These are phyloP conservation scores for Chaunax sp. DNA, from an alignment of 2,797 vertebrate genomes.

Conservation along the genomic window DNA sequence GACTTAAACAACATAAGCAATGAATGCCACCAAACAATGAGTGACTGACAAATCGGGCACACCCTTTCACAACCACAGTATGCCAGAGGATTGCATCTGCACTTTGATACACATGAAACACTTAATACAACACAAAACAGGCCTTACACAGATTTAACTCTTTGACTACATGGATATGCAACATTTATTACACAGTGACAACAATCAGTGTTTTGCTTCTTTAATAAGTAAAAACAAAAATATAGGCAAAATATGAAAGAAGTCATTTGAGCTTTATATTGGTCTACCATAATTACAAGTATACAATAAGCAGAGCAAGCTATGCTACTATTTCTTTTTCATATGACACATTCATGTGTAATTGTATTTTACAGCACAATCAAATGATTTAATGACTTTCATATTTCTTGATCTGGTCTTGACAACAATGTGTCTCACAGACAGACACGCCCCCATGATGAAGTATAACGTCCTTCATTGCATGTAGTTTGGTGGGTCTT, in stretches of 20 bases:
- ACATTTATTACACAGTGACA: neutral
- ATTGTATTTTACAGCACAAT: constrained; percentile 3
- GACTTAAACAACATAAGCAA: constrained; percentile 22
- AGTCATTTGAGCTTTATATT: neutral
- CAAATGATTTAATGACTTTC: no score
- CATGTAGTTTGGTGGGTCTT: neutral
- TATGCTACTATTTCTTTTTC: neutral
- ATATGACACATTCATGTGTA: constrained; percentile 5
- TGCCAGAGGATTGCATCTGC: constrained; percentile 19
- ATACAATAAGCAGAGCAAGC: constrained; percentile 2
- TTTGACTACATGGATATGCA: constrained; percentile 4
- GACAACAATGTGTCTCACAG: neutral
- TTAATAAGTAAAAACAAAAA: constrained; percentile 39
- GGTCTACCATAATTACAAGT: neutral
- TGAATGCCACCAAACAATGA: constrained; percentile 13
- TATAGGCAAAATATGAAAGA: constrained; percentile 20
- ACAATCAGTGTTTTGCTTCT: constrained; percentile 7
- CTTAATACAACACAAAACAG: constrained; percentile 19
- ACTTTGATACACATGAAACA: neutral
- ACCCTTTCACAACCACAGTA: constrained; percentile 2
- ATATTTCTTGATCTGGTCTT: constrained; percentile 9
- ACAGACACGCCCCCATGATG: neutral
- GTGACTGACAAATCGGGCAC: constrained; percentile 8
- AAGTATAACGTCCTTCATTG: neutral
- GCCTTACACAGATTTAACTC: neutral